Percentiles rank a stretch among this genome's conserved stretches.
These are phyloP conservation scores for Siderastrea radians DNA, from an alignment of 92 coral and sea anemone genomes.

Conservation along the genomic window DNA sequence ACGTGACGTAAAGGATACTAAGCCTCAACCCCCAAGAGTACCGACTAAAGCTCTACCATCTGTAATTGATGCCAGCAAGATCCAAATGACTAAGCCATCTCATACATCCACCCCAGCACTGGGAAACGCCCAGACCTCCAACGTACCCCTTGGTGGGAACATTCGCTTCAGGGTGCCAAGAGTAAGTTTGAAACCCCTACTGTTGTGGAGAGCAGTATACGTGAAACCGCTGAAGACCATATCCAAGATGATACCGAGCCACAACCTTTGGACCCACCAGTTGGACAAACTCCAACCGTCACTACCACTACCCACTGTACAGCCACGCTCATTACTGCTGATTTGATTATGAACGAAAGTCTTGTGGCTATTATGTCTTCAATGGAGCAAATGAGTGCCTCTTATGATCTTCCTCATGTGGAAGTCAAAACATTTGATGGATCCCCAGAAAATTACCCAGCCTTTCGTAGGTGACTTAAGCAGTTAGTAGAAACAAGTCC, in stretches of 20 bases:
- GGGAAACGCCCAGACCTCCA: not conserved
- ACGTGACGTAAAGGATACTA: not conserved
- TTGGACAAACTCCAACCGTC: not conserved
- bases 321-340: not conserved
- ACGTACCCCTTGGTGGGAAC: not conserved
- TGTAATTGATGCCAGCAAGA: not conserved
- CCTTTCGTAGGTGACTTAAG: conserved; percentile 2
- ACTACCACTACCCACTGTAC: not conserved
- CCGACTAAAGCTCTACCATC: not conserved
- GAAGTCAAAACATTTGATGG: conserved; percentile 55
- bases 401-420: conserved; percentile 55
- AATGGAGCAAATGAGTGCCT: conserved; percentile 56
- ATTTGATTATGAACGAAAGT: not conserved
- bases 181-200: not conserved
- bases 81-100: not conserved
- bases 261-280: not conserved
- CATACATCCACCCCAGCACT: conserved; percentile 12
- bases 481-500: conserved; percentile 53
- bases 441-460: not conserved
- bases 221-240: not conserved
- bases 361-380: conserved; percentile 23
- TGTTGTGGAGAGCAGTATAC: not conserved
- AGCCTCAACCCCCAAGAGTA: not conserved
- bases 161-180: not conserved
- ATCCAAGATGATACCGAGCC: not conserved